Conservation (phyloP, 2,113 vertebrate species). For the Myotis lucifugus region DNA sequence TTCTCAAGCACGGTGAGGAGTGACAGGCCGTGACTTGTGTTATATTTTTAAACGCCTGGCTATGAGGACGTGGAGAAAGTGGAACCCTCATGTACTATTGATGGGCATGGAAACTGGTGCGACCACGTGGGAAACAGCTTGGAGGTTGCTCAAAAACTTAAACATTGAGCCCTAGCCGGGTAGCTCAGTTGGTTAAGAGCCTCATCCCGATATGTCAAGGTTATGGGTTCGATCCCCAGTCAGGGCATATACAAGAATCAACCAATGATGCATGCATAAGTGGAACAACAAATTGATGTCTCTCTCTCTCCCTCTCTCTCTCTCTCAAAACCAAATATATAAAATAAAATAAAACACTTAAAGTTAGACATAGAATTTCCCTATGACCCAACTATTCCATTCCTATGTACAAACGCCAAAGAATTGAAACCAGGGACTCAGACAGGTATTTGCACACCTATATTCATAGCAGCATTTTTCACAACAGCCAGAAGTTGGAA, state of each 20-base stretch:
- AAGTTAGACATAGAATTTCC: background rate
- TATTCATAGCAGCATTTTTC: too few species aligned
- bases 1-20: rapidly evolving
- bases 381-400: background rate
- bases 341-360: too few species aligned
- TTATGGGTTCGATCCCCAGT: background rate
- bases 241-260: background rate
- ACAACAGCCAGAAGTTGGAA: background rate
- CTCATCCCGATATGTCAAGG: background rate
- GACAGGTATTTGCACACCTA: background rate
- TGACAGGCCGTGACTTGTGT: rapidly evolving
- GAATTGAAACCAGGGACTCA: background rate
- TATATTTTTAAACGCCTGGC: background rate
- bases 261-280: background rate
- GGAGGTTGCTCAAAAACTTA: background rate
- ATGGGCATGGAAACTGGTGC: background rate
- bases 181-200: background rate
- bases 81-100: rapidly evolving
- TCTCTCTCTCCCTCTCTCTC: background rate
- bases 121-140: background rate
- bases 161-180: background rate
- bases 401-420: rapidly evolving
- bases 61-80: background rate
- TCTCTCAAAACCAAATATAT: background rate
- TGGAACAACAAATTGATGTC: background rate